Conservation (phyloP, 2,113 vertebrate species). For the Sorex araneus region DNA sequence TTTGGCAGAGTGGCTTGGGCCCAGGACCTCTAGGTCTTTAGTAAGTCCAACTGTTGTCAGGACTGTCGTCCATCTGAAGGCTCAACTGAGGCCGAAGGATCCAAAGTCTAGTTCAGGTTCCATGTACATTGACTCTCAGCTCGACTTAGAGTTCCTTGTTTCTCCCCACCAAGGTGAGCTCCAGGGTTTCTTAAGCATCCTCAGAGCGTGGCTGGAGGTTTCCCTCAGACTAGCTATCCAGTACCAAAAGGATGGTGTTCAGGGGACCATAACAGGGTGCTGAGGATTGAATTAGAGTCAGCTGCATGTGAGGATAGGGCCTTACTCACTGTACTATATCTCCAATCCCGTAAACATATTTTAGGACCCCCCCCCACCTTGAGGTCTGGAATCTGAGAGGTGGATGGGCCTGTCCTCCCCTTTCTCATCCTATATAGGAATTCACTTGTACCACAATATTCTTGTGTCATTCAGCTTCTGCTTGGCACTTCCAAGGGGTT, state of each 20-base stretch:
- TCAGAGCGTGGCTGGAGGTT: background rate
- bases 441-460: constrained; percentile 19
- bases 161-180: background rate
- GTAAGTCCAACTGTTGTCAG: background rate
- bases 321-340: no score
- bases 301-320: no score
- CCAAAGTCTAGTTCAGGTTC: background rate
- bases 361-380: background rate
- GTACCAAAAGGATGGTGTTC: background rate
- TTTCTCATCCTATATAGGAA: background rate
- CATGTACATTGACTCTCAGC: background rate
- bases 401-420: background rate
- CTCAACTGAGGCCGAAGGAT: background rate
- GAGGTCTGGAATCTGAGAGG: constrained; percentile 12
- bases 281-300: no score
- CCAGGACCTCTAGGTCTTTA: background rate
- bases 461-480: constrained; percentile 53
- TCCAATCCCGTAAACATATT: background rate
- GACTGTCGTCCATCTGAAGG: background rate
- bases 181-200: background rate
- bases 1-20: background rate
- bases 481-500: background rate
- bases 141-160: background rate
- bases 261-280: no score
- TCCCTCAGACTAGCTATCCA: background rate